Evolutionary conservation across 2,888 invertebrate species (phyloP).

Genomic region (Apoda limacodes): DNA sequence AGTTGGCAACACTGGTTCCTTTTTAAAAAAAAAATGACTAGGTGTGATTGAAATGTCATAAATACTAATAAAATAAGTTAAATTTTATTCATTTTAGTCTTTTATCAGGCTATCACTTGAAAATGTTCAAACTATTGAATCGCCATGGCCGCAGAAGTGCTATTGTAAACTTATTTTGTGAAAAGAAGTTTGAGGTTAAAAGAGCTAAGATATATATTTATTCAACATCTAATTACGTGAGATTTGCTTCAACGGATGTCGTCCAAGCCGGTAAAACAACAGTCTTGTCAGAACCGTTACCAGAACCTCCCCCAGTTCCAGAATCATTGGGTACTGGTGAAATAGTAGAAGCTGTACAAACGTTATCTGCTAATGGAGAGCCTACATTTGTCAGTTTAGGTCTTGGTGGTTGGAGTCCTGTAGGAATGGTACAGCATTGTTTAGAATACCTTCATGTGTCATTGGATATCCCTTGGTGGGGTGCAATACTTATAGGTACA

Average conservation of each 20-base stretch:
- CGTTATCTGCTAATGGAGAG: constrained; percentile 73
- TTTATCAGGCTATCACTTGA: constrained; percentile 18
- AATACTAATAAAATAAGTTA: too few species aligned
- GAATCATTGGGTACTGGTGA: constrained; percentile 37
- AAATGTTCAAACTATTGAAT: constrained; percentile 55
- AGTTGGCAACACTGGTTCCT: too few species aligned
- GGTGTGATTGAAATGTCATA: too few species aligned
- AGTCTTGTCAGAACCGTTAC: constrained; percentile 43
- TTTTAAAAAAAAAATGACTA: too few species aligned
- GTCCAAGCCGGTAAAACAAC: constrained; percentile 35
- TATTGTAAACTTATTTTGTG: constrained; percentile 43
- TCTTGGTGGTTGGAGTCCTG: constrained; percentile 84
- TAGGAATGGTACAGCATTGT: constrained; percentile 83
- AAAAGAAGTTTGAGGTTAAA: constrained; percentile 62
- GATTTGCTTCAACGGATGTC: constrained; percentile 43
- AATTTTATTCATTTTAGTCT: too few species aligned
- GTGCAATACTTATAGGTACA: constrained; percentile 85
- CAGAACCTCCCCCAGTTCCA: constrained; percentile 58
- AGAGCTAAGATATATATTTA: constrained; percentile 54
- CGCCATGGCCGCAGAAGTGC: constrained; percentile 51
- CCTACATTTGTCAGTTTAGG: constrained; percentile 85
- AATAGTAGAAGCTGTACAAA: constrained; percentile 44
- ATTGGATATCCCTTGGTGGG: constrained; percentile 94
- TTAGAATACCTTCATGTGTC: constrained; percentile 88
- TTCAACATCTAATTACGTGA: constrained; percentile 43